Conservation (phyloP, 2,888 invertebrate species). For the Leuctra nigra region DNA sequence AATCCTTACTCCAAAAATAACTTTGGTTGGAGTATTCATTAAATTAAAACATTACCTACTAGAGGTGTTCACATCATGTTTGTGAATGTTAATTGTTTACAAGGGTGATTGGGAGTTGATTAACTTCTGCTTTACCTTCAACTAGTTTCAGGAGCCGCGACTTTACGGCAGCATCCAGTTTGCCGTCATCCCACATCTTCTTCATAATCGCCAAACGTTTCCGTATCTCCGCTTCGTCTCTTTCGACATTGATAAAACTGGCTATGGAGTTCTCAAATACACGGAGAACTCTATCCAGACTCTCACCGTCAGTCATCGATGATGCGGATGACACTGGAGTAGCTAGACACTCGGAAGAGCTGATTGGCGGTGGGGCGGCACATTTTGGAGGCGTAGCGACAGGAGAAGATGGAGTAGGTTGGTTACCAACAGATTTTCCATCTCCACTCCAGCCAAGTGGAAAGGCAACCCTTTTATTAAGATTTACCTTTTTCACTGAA, state of each 20-base stretch:
- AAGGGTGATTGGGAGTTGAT: background rate
- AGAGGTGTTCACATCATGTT: too few relatives aligned
- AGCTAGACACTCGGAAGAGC: too few relatives aligned
- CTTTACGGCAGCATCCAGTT: slow-evolving; percentile 46
- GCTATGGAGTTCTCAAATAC: background rate
- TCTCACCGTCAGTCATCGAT: too few relatives aligned
- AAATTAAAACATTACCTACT: too few relatives aligned
- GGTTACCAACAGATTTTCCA: background rate
- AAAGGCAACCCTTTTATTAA: slow-evolving; percentile 48
- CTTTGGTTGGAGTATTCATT: too few relatives aligned
- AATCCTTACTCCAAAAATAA: too few relatives aligned
- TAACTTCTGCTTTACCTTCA: slow-evolving; percentile 42
- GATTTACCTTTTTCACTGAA: slow-evolving; percentile 39
- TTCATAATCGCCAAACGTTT: slow-evolving; percentile 50
- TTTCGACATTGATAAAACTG: background rate
- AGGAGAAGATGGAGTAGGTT: background rate
- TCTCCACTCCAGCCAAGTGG: slow-evolving; percentile 33
- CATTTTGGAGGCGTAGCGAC: background rate
- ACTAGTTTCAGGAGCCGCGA: slow-evolving; percentile 46
- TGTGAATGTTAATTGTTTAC: background rate
- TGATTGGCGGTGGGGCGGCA: background rate
- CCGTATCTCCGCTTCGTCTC: slow-evolving; percentile 41
- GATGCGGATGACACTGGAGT: too few relatives aligned
- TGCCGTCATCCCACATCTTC: slow-evolving; percentile 50
- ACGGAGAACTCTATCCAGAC: too few relatives aligned